A percentile compares a stretch with the other conserved stretches of the same genome.
Evolutionary conservation across 2,888 invertebrate species (phyloP).

Genomic region (Agriopis marginaria): DNA sequence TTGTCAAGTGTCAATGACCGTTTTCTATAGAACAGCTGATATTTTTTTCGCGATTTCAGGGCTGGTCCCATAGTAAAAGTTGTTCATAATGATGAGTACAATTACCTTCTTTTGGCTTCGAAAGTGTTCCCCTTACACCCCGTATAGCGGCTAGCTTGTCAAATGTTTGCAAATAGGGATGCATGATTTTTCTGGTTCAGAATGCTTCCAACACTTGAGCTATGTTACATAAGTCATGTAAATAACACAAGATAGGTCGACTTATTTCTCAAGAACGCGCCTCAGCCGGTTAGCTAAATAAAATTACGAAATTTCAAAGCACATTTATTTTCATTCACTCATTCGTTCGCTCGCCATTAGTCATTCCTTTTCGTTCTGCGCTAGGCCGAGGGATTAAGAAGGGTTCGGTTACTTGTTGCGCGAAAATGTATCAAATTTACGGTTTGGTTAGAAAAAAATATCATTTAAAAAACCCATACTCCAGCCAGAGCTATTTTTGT

Average conservation of each 20-base stretch:
- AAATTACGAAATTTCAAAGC: constrained; percentile 29
- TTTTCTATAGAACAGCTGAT: too few species aligned
- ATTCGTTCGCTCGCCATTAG: constrained; percentile 40
- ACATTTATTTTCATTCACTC: constrained; percentile 47
- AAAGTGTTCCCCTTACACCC: too few species aligned
- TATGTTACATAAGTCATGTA: constrained; percentile 1
- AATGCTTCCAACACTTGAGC: neutral
- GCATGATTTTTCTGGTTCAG: neutral
- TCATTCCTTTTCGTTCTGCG: constrained; percentile 40
- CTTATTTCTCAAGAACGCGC: neutral
- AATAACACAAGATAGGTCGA: constrained; percentile 1
- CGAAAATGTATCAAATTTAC: neutral
- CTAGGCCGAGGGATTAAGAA: constrained; percentile 22
- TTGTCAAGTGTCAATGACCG: too few species aligned
- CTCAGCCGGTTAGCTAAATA: constrained; percentile 31
- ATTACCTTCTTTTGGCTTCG: too few species aligned
- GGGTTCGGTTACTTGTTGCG: constrained; percentile 22
- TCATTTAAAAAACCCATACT: too few species aligned
- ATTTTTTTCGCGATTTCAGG: too few species aligned
- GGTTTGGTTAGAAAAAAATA: neutral
- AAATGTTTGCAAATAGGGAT: neutral
- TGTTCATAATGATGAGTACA: too few species aligned
- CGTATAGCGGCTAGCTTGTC: too few species aligned
- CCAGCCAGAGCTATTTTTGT: too few species aligned
- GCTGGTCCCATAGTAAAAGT: too few species aligned